Evolutionary conservation across 2,113 vertebrate species (phyloP), one percentile per base, ranked within the genome.

Genomic region (Scatophagus argus): DNA sequence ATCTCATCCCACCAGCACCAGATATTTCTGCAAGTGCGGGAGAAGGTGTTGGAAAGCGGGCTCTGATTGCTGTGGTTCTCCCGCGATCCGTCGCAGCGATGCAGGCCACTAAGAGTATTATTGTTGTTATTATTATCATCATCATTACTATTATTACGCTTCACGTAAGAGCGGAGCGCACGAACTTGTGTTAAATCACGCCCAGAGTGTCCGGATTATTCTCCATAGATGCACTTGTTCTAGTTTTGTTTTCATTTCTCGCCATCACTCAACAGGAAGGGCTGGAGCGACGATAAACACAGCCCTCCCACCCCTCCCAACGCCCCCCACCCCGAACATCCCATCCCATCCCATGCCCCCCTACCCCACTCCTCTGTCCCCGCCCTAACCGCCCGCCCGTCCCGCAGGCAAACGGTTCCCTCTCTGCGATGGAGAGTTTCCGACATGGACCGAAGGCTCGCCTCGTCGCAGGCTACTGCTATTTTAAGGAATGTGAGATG

Each of bases 361-460:
- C 58, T n/a, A 3, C 70, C 43, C 47, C 1, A 10, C 21, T 9
- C 49, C 38, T 41, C 49, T 51, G 39, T 87, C 88, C 92, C 88
- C 90, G 89, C 89, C 88, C 91, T 74, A 69, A 59, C 27, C 77
- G 25, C 79, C 64, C 81, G 91, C 86, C 88, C 68, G 89, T 90
- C 92, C 87, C 88, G 86, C 85, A 85, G 83, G 87, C 87, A 56
- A 19, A 6, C 78, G 14, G 74, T 5, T 59, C 38, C 6, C 63
- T 74, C 52, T 72, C 64, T 21, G 66, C 72, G 23, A 44, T 77
- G 32, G 32, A 73, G 81, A 79, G 66, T 34, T 64, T 39, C 77
- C 56, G 81, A 87, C 86, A 83, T 83, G 86, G 80, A 83, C 77
- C 25, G 46, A 67, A 64, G 68, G 74, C 73, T 84, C 75, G 80